A percentile compares a stretch with the other conserved stretches of the same genome.
phyloP scores from a whole-genome alignment of 2,797 vertebrate species.

The Dendrocincla fuliginosa region DNA sequence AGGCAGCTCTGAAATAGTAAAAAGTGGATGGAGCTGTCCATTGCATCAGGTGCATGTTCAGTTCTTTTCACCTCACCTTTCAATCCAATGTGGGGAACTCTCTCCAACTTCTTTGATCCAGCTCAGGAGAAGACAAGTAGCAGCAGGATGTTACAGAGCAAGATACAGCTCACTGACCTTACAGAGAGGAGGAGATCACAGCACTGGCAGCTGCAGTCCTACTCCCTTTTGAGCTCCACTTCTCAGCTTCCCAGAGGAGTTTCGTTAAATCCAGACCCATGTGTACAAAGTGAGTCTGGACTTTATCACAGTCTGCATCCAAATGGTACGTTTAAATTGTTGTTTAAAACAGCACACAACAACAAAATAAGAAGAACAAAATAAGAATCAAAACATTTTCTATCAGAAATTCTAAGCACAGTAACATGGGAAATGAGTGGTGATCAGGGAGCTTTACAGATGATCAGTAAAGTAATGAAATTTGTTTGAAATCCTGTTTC shows the following conservation, averaged over 20 bases:
- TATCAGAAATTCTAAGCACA: neutral
- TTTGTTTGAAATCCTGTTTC: neutral
- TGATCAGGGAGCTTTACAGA: neutral
- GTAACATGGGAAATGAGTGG: neutral
- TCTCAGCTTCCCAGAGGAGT: neutral
- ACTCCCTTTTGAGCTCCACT: neutral
- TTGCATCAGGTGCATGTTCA: neutral
- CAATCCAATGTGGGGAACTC: neutral
- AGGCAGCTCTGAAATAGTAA: neutral
- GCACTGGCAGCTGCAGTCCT: neutral
- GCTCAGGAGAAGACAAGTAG: neutral
- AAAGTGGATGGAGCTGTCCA: accelerated
- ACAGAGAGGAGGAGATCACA: neutral
- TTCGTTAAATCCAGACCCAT: neutral
- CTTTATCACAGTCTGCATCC: neutral
- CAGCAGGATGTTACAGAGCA: neutral
- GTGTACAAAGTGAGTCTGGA: neutral
- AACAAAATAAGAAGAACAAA: neutral
- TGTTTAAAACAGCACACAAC: neutral
- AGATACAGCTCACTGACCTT: neutral
- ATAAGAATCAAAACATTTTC: neutral
- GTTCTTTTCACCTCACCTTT: neutral
- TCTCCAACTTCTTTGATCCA: neutral
- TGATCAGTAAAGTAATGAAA: neutral
- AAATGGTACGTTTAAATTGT: neutral